A percentile compares a stretch with the other conserved stretches of the same genome.
These are phyloP conservation scores for Hypolimnas misippus DNA, from an alignment of 2,888 invertebrate species.

Conservation along the genomic window DNA sequence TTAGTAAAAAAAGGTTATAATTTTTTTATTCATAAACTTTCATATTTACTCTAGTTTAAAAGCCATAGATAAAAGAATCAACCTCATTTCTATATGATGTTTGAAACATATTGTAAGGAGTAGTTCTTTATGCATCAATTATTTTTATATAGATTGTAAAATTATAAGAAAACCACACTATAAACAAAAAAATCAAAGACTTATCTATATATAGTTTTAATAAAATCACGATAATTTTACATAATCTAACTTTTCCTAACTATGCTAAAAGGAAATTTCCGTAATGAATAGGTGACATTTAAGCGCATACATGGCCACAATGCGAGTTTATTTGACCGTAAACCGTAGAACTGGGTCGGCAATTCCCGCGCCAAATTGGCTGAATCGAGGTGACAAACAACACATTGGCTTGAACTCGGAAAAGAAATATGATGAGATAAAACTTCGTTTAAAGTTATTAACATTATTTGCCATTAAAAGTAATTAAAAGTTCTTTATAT, in stretches of 20 bases:
- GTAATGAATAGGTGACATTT: constrained; percentile 19
- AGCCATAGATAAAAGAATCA: too few relatives aligned
- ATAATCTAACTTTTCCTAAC: neutral
- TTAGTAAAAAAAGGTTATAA: too few relatives aligned
- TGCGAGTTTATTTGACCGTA: constrained; percentile 59
- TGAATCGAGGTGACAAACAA: constrained; percentile 49
- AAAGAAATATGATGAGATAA: neutral
- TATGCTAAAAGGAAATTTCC: neutral
- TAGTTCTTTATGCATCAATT: too few relatives aligned
- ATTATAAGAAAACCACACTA: neutral
- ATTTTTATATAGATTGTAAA: too few relatives aligned
- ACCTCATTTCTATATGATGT: too few relatives aligned
- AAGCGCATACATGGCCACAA: constrained; percentile 19
- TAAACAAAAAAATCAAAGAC: neutral
- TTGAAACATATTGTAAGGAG: too few relatives aligned
- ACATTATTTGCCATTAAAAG: too few relatives aligned
- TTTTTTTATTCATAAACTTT: too few relatives aligned
- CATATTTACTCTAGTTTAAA: too few relatives aligned
- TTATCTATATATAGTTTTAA: neutral
- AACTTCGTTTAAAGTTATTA: neutral
- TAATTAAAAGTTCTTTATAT: too few relatives aligned
- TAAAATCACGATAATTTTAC: neutral
- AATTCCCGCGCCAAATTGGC: constrained; percentile 64
- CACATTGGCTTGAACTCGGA: constrained; percentile 1
- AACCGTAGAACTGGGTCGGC: constrained; percentile 60